Evolutionary conservation across 2,888 invertebrate species (phyloP), one percentile per base, ranked within the genome.

Genomic region (Polylopha cassiicola): DNA sequence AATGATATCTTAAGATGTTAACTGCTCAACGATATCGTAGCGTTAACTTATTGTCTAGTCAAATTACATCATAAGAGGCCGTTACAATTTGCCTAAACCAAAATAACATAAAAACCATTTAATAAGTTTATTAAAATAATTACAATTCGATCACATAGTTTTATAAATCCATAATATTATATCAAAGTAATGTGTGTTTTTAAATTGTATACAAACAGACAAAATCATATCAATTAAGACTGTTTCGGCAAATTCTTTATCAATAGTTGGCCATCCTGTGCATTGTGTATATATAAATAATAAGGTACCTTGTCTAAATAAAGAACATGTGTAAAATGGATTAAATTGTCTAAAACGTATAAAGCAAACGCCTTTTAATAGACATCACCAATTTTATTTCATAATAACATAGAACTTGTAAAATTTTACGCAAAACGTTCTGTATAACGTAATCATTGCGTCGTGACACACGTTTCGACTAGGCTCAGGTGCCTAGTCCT

Each of bases 261-360:
- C 59, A 61, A 53, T 58, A 63, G 55, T 58, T 58, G 73, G 78
- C 72, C 75, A 62, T 63, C 59, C 58, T 75, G 78, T 79, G 80
- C 73, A 80, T 80, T 78, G 51, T 85, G 84, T 85, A 84, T 77
- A 85, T 84, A 85, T 81, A 67, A 59, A 51, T 50, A 51, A 21
- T 78, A 79, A 81, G 77, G 47, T 57, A 71, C 65, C 65, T 73
- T 70, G 71, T 81, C 73, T 78, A 67, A 72, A 71, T 76, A 75
- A 75, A 66, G 62, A 79, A 80, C 78, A 78, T 77, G 82, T 84
- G 84, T 85, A 84, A 78, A 84, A 84, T 80, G 65, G 76, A 84
- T 81, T 84, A 85, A 85, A 85, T 76, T 78, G 74, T 84, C 73
- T 75, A 78, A 82, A 82, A 81, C 56, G 74, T 74, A 76, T 29